Conservation (phyloP, 2,888 invertebrate species). For the Calameuta pallipes region DNA sequence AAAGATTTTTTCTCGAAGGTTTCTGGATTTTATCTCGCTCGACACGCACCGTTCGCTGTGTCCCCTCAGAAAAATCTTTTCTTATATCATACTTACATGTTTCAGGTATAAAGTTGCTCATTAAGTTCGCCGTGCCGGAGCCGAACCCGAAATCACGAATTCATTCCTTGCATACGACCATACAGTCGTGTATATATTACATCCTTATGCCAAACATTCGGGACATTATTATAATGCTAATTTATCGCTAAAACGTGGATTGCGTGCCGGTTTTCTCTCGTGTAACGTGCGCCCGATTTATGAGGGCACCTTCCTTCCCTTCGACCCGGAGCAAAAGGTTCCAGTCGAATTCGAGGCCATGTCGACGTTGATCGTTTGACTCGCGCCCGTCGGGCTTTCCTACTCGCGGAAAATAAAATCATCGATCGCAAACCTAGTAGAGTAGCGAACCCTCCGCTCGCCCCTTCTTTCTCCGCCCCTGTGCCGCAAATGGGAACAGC, state of each 20-base stretch:
- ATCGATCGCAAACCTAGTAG: too few relatives aligned
- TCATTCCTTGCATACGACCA: neutral
- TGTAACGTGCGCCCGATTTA: neutral
- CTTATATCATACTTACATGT: too few relatives aligned
- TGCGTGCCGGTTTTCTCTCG: slow-evolving; percentile 5
- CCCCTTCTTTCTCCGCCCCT: too few relatives aligned
- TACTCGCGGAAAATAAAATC: too few relatives aligned
- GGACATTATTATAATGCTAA: slow-evolving; percentile 18
- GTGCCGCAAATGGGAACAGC: too few relatives aligned
- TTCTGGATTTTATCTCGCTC: slow-evolving; percentile 19
- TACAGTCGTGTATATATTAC: too few relatives aligned
- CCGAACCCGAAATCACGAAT: neutral
- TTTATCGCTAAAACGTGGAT: slow-evolving; percentile 18
- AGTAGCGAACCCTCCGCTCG: too few relatives aligned
- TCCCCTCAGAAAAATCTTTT: too few relatives aligned
- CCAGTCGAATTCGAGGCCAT: too few relatives aligned
- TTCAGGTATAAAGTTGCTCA: too few relatives aligned
- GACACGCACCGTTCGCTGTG: slow-evolving; percentile 15
- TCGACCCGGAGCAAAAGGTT: slow-evolving; percentile 4
- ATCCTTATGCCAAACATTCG: neutral
- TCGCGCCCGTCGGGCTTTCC: too few relatives aligned
- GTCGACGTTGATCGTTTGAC: slow-evolving; percentile 29
- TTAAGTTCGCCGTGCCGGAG: too few relatives aligned
- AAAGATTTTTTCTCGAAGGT: slow-evolving; percentile 16
- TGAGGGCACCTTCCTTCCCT: neutral